Evolutionary conservation across 2,888 invertebrate genomes (phyloP).

Genomic region (Scelioninae gen. 1): DNA sequence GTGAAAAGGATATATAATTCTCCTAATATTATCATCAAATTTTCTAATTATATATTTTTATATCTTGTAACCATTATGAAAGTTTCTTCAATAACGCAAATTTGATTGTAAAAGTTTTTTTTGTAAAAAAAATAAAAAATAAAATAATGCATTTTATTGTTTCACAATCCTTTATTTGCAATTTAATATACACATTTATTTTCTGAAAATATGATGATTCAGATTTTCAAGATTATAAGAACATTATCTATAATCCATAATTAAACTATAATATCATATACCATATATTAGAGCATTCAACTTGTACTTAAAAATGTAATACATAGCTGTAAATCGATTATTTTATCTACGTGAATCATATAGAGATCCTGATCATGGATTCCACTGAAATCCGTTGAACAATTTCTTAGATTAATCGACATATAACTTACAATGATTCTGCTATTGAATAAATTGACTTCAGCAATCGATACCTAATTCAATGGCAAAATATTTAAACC

Average conservation of each 20-base stretch:
- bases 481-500: conserved; percentile 18
- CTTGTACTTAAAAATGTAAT: conserved; percentile 6
- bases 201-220: not conserved
- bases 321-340: conserved; percentile 14
- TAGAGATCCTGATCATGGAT: conserved; percentile 19
- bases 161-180: too few relatives aligned
- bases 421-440: not conserved
- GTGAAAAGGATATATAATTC: too few relatives aligned
- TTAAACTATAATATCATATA: conserved; percentile 8
- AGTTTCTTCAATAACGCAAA: too few relatives aligned
- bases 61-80: too few relatives aligned
- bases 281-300: not conserved
- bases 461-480: conserved; percentile 14
- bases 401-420: conserved; percentile 28
- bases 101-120: too few relatives aligned
- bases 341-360: conserved; percentile 30
- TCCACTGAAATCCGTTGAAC: conserved; percentile 19
- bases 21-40: too few relatives aligned
- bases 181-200: too few relatives aligned
- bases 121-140: too few relatives aligned
- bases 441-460: conserved; percentile 14
- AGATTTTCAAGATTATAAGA: not conserved
- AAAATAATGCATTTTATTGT: too few relatives aligned
- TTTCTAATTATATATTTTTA: too few relatives aligned
- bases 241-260: conserved; percentile 15